A percentile compares a stretch with the other conserved stretches of the same genome.
Evolutionary conservation across 2,888 invertebrate genomes (phyloP).

Genomic region (Clistopyga incitator): DNA sequence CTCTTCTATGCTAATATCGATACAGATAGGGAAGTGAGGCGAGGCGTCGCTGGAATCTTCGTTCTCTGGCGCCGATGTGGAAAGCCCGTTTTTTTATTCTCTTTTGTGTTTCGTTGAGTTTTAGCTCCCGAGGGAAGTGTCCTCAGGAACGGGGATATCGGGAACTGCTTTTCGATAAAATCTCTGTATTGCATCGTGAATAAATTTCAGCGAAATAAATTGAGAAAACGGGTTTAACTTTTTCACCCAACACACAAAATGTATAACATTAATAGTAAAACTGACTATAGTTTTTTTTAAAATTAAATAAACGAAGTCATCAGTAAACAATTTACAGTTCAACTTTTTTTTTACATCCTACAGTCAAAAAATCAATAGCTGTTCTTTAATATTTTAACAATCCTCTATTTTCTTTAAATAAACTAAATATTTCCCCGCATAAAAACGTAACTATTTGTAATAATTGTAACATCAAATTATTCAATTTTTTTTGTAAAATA

Average conservation of each 20-base stretch:
- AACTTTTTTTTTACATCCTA: too few species aligned
- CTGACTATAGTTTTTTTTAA: conserved; percentile 1
- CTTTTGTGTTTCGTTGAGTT: conserved; percentile 42
- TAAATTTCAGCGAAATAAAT: conserved; percentile 1
- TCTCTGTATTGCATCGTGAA: conserved; percentile 37
- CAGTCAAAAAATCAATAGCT: too few species aligned
- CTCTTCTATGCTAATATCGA: conserved; percentile 83
- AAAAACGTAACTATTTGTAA: too few species aligned
- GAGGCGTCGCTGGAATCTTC: conserved; percentile 76
- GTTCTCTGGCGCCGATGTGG: conserved; percentile 51
- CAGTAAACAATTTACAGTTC: too few species aligned
- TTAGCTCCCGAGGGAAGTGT: conserved; percentile 26
- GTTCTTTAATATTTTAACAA: too few species aligned
- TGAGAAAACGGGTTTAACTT: conserved; percentile 23
- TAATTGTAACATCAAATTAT: background rate
- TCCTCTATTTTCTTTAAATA: too few species aligned
- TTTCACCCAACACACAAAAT: conserved; percentile 18
- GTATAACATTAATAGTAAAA: background rate
- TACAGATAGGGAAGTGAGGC: conserved; percentile 77
- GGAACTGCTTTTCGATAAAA: conserved; percentile 59
- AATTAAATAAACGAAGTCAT: background rate
- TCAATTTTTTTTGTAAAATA: background rate
- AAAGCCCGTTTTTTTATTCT: conserved; percentile 54
- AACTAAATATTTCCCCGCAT: too few species aligned
- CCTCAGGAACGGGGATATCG: conserved; percentile 41